phyloP scores from a whole-genome alignment of 2,113 vertebrate species.

The Pipa parva region DNA sequence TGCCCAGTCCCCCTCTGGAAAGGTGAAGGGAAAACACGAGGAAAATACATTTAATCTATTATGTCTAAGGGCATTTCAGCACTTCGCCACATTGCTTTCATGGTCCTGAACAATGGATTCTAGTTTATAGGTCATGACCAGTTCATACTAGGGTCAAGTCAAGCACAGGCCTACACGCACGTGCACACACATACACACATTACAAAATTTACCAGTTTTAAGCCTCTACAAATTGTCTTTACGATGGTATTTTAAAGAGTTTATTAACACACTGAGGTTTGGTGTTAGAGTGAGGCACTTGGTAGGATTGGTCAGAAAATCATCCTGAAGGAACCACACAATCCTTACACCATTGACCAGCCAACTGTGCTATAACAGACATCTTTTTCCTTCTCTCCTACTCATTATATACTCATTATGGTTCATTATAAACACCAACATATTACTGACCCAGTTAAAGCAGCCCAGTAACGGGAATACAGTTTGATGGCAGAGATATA shows the following conservation, averaged over 20 bases:
- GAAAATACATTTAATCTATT: constrained; percentile 7
- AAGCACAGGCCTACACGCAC: constrained; percentile 6
- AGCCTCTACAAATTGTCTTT: constrained; percentile 28
- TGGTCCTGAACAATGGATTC: constrained; percentile 17
- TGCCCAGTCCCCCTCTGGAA: not conserved
- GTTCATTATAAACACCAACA: too few species aligned
- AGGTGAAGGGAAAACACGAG: constrained; percentile 22
- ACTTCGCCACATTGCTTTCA: constrained; percentile 18
- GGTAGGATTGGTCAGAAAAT: not conserved
- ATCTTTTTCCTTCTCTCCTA: too few species aligned
- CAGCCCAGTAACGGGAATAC: too few species aligned
- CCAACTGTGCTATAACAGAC: too few species aligned
- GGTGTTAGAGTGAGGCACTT: not conserved
- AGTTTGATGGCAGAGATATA: too few species aligned
- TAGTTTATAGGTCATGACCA: constrained; percentile 19
- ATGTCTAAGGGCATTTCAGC: constrained; percentile 34
- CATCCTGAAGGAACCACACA: not conserved
- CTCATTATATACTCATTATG: too few species aligned
- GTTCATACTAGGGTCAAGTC: constrained; percentile 29
- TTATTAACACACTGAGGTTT: constrained; percentile 8
- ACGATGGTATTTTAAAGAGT: constrained; percentile 11
- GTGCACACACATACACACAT: not conserved
- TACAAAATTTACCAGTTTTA: not conserved
- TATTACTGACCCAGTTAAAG: too few species aligned
- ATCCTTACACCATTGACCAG: not conserved